Percentiles rank a stretch among this genome's conserved stretches.
phyloP scores from a whole-genome alignment of 2,797 vertebrate species.

The Sebastes wilsoni region DNA sequence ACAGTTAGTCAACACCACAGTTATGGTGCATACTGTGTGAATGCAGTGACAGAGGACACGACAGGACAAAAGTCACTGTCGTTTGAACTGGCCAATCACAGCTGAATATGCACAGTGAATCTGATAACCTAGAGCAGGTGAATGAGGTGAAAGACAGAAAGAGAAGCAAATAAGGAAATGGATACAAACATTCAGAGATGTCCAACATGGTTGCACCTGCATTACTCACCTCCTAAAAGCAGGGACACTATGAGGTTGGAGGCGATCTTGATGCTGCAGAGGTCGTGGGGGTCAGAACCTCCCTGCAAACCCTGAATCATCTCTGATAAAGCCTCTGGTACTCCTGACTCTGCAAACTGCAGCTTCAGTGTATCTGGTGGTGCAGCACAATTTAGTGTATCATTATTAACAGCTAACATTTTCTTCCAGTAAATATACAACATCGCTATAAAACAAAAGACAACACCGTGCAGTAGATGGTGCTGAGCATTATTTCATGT shows the following conservation, averaged over 20 bases:
- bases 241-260: constrained; percentile 91
- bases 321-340: constrained; percentile 87
- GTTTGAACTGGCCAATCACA: background rate
- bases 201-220: background rate
- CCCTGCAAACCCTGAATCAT: constrained; percentile 86
- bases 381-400: background rate
- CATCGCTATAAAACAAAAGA: background rate
- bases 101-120: background rate
- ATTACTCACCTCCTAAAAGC: constrained; percentile 87
- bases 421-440: background rate
- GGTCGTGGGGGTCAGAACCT: constrained; percentile 84
- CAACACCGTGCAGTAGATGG: background rate
- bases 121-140: background rate
- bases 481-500: background rate
- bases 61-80: background rate
- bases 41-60: background rate
- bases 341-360: constrained; percentile 88
- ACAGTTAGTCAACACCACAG: background rate
- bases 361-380: constrained; percentile 86
- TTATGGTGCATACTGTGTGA: background rate
- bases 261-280: constrained; percentile 90
- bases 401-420: background rate
- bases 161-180: background rate
- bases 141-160: background rate
- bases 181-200: background rate